Conservation (phyloP, 2,113 vertebrate species). For the Etheostoma cragini region DNA sequence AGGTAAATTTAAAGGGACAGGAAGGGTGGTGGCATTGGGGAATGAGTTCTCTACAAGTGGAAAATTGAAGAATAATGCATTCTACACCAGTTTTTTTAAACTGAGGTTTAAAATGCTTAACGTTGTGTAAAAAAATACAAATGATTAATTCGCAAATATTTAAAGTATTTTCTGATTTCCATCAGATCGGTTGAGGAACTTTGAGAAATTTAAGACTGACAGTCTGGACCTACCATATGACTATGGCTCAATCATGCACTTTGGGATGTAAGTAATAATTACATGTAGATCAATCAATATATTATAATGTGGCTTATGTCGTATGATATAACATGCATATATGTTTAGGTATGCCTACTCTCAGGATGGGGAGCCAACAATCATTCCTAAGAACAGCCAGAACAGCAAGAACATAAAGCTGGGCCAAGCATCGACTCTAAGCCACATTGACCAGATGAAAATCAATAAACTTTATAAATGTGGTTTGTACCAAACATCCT, state of each 20-base stretch:
- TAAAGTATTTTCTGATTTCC: conserved; percentile 17
- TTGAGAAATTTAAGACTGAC: conserved; percentile 82
- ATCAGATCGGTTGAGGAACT: conserved; percentile 83
- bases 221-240: conserved; percentile 82
- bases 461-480: conserved; percentile 85
- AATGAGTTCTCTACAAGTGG: neutral
- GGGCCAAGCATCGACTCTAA: conserved; percentile 77
- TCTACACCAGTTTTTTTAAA: neutral
- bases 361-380: conserved; percentile 80
- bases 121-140: neutral
- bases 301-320: neutral
- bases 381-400: conserved; percentile 74
- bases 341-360: conserved; percentile 82
- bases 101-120: neutral
- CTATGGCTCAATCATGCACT: conserved; percentile 87
- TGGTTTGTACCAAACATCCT: conserved; percentile 58
- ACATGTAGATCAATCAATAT: neutral
- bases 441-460: conserved; percentile 81
- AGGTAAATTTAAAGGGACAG: conserved; percentile 69
- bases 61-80: conserved; percentile 5
- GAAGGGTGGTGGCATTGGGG: neutral
- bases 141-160: neutral
- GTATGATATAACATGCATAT: conserved; percentile 17
- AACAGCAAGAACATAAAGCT: conserved; percentile 66
- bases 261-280: conserved; percentile 80